Evolutionary conservation across 2,113 vertebrate species (phyloP).

Genomic region (Corythornis cristatus): DNA sequence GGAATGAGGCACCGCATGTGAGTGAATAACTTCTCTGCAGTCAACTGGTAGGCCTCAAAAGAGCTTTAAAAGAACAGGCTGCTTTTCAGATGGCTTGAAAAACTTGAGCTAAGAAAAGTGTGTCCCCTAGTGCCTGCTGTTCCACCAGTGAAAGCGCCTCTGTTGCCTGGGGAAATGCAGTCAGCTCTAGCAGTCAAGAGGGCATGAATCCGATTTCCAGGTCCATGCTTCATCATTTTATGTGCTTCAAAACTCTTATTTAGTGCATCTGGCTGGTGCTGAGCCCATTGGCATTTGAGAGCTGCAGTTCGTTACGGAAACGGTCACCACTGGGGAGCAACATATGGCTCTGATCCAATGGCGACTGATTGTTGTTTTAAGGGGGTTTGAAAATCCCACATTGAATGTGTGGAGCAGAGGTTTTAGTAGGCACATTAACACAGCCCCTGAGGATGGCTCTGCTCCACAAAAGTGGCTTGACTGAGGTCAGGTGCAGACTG

Average conservation of each 20-base stretch:
- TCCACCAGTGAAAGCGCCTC: not conserved
- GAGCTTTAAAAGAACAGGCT: slow-evolving; percentile 17
- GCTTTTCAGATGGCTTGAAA: not conserved
- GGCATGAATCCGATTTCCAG: slow-evolving; percentile 21
- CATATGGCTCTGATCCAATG: not conserved
- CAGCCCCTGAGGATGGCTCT: not conserved
- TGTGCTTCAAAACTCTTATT: slow-evolving; percentile 1
- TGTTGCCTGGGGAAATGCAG: not conserved
- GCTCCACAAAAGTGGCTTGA: not conserved
- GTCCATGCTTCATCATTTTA: not conserved
- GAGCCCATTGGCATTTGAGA: not conserved
- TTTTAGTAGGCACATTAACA: not conserved
- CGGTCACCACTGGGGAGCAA: not conserved
- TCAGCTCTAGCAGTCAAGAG: not conserved
- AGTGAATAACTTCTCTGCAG: slow-evolving; percentile 44
- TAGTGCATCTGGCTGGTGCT: not conserved
- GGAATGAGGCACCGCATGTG: not conserved
- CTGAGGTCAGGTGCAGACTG: not conserved
- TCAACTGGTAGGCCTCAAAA: not conserved
- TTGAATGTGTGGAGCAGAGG: not conserved
- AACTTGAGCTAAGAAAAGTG: not conserved
- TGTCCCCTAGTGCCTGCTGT: not conserved
- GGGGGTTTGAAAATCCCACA: not conserved
- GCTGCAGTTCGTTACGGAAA: not conserved
- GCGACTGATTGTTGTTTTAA: not conserved